These are phyloP conservation scores for Choloepus didactylus DNA, from an alignment of 2,797 vertebrate species.

Conservation along the genomic window DNA sequence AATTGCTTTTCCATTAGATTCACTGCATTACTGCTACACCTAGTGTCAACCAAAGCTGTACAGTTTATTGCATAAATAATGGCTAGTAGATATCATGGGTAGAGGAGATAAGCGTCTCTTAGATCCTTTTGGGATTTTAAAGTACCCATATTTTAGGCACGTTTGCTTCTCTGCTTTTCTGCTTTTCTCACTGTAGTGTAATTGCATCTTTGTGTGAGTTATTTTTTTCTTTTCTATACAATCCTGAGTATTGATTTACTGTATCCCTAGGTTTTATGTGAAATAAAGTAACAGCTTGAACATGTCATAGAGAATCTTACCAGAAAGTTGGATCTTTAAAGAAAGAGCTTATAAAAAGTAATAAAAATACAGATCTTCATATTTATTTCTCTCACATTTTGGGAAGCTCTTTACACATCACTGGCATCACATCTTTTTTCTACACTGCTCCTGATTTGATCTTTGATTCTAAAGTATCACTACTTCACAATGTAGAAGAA, in stretches of 20 bases:
- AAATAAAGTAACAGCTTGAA: constrained; percentile 70
- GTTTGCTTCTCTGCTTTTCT: constrained; percentile 82
- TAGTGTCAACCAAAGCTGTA: constrained; percentile 77
- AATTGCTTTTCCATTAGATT: constrained; percentile 85
- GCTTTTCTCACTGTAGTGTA: constrained; percentile 77
- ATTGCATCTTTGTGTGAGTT: constrained; percentile 80
- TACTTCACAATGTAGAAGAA: constrained; percentile 83
- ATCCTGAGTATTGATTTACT: constrained; percentile 71
- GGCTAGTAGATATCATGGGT: constrained; percentile 66
- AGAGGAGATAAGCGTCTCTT: neutral
- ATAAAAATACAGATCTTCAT: constrained; percentile 32
- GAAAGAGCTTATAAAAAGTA: constrained; percentile 76
- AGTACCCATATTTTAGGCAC: constrained; percentile 75
- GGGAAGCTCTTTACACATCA: constrained; percentile 84
- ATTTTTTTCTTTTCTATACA: constrained; percentile 76
- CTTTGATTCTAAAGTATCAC: constrained; percentile 85
- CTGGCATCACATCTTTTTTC: constrained; percentile 88
- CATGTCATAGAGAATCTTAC: constrained; percentile 55
- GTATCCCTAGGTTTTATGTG: constrained; percentile 61
- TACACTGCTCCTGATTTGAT: constrained; percentile 89
- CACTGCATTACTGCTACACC: constrained; percentile 87
- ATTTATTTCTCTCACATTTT: constrained; percentile 76
- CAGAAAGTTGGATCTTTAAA: constrained; percentile 75
- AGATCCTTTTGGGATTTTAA: constrained; percentile 41
- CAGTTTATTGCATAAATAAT: constrained; percentile 72